phyloP scores from a whole-genome alignment of 1,140 invertebrate genomes.

The Cydia splendana region DNA sequence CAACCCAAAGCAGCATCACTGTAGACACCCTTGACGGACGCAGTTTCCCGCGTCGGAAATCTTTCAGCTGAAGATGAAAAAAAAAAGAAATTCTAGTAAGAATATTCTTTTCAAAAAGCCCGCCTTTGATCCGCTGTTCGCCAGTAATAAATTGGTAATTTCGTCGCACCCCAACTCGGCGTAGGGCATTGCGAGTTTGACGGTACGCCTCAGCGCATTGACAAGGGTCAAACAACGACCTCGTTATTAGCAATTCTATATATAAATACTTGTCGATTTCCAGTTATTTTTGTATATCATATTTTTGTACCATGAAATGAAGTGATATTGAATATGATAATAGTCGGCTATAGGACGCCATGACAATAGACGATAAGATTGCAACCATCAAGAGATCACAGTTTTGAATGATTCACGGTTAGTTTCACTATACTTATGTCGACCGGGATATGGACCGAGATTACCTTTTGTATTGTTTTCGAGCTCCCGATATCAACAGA shows the following conservation, averaged over 20 bases:
- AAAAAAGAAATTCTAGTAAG: not conserved
- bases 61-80: not conserved
- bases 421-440: too few relatives aligned
- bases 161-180: not conserved
- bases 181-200: constrained; percentile 1
- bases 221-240: constrained; percentile 27
- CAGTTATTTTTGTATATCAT: not conserved
- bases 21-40: too few relatives aligned
- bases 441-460: too few relatives aligned
- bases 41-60: too few relatives aligned
- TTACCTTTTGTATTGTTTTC: too few relatives aligned
- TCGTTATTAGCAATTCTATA: constrained; percentile 26
- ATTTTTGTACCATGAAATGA: not conserved
- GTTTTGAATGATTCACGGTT: too few relatives aligned
- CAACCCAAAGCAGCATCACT: too few relatives aligned
- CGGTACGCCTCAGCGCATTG: constrained; percentile 12
- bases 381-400: too few relatives aligned
- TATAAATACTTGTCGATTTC: constrained; percentile 17
- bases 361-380: too few relatives aligned
- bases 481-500: too few relatives aligned
- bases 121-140: not conserved
- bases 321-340: too few relatives aligned
- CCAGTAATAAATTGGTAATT: constrained; percentile 12
- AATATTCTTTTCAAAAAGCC: not conserved
- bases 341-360: too few relatives aligned